Evolutionary conservation across 2,113 vertebrate genomes (phyloP), one percentile per base, ranked within the genome.

Genomic region (Crotalus helleri): DNA sequence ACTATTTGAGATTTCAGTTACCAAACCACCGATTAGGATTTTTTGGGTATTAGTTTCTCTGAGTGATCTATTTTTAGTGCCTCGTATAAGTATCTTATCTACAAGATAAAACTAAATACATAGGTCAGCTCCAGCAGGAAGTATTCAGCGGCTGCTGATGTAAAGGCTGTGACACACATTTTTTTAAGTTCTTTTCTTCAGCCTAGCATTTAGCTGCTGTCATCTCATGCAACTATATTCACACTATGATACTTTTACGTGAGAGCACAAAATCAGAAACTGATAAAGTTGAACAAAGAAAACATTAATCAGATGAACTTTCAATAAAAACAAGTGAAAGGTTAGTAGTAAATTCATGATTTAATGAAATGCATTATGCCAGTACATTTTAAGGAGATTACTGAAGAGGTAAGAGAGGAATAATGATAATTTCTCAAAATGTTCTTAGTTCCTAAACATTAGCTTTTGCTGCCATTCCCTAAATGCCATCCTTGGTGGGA

Each of bases 41-140:
- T 93, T 55, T 90, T 39, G 15, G 15, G 58, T 61, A 29, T 69
- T 88, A 74, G 49, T 57, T 53, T 93, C 81, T 59, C 74, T 86
- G n/a, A 29, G 85, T 95, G 88, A 96, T 92, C 90, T 96, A 92
- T 95, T 95, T 94, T 96, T 92, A 91, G 91, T 64, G 51, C 53
- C 53, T 88, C 39, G 5, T 89, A 90, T 93, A 90, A 93, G 49
- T 44, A 61, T 87, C 64, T 93, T 92, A 91, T 93, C 97, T 95
- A 46, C 91, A 90, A 49, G 85, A 85, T 0, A 91, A 51, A 39
- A 29, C 17, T 57, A 89, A 39, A 51, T n/a, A 92, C 39, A 86
- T 58, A 87, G 39, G 81, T 54, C 92, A 90, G 53, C 58, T 87
- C 74, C n/a, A 59, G 74, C 57, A 55, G 5, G 1, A 0, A 92